Base-by-base conservation (phyloP, 1,140 invertebrate genomes). In the Homarus americanus region DNA sequence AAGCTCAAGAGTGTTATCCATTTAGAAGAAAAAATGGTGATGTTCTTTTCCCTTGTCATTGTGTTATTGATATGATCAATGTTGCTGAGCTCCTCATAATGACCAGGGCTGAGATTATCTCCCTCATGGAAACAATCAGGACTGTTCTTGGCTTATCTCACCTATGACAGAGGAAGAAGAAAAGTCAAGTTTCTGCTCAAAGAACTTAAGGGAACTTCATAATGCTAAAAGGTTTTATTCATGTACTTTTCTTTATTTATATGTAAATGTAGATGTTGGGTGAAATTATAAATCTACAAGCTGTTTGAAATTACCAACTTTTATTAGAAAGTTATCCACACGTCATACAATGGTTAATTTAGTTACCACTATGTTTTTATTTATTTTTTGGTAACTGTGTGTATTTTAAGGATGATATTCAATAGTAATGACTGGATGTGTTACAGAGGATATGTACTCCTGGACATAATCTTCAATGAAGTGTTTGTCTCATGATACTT, bases 121-220 rank as follows among this genome's bases (percentile, higher is more conserved):
- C 38, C 10, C 12, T 28, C 9, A 20, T n/a, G 38, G 17, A 28
- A 79, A 41, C 40, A 79, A 49, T 79, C 76, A 44, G 76, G 76
- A 44, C 41, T 20, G 20, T 32, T 20, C 40, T 32, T 49, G 10
- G 28, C 76, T 41, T 79, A 20, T 79, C 44, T 44, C n/a, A 2
- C 28, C 44, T 79, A 49, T 32, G 49, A 49, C 28, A 44, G 2
- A 5, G 7, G n/a, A 73, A 36, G 41, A 63, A 32, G 44, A 49
- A 49, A 44, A 49, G 83, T n/a, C 66, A 75, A 75, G 41, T 49
- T 73, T 85, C 83, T 85, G 83, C 83, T 85, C 83, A 85, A 85
- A 63, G 83, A 85, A 72, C 83, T 44, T 75, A 75, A 73, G 69
- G 32, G 72, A 53, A 73, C 49, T 36, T 63, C n/a, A 53, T 53